Evolutionary conservation across 2,113 vertebrate genomes (phyloP).

Genomic region (Callospermophilus lateralis): DNA sequence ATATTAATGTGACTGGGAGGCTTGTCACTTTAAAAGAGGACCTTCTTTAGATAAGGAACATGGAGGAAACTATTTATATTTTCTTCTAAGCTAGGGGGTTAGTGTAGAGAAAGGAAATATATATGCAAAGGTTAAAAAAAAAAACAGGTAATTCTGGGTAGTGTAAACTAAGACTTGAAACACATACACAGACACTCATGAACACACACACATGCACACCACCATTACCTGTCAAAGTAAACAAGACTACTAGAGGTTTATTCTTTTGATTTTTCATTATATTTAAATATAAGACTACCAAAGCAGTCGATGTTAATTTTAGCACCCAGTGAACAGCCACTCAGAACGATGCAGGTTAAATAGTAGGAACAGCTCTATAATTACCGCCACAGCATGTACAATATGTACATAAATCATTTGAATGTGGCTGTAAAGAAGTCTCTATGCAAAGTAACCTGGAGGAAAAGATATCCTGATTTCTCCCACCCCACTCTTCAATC

Average conservation of each 20-base stretch:
- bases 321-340: conserved; percentile 11
- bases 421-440: conserved; percentile 60
- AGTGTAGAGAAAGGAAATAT: not conserved
- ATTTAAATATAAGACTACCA: conserved; percentile 43
- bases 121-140: conserved; percentile 17
- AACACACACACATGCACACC: not conserved
- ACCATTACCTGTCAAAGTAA: conserved; percentile 39
- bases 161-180: conserved; percentile 25
- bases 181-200: too few relatives aligned
- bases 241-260: not conserved
- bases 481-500: not conserved
- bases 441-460: conserved; percentile 47
- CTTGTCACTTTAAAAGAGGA: not conserved
- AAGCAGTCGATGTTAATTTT: conserved; percentile 59
- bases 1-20: conserved; percentile 10
- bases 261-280: conserved; percentile 63
- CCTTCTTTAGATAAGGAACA: not conserved
- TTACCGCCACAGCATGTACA: conserved; percentile 1
- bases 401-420: conserved; percentile 65
- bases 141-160: conserved; percentile 11
- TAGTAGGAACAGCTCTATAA: conserved; percentile 53
- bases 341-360: conserved; percentile 44
- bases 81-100: not conserved
- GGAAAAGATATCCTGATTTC: conserved; percentile 61
- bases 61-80: not conserved